phyloP scores from a whole-genome alignment of 1,140 invertebrate species.

The Plodia interpunctella region DNA sequence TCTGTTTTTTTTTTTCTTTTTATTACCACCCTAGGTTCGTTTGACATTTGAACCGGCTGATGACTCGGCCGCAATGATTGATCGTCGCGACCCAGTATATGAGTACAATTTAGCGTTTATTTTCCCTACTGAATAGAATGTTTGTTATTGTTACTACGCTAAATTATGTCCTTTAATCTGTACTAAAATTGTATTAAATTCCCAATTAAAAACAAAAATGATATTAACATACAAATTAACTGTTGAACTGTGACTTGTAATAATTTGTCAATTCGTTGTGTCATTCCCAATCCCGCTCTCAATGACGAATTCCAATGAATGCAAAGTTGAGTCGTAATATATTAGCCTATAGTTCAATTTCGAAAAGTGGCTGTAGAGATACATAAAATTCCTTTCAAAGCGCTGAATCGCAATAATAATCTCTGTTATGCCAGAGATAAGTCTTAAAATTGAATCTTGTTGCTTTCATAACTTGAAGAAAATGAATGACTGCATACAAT shows the following conservation, averaged over 20 bases:
- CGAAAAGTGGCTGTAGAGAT: constrained; percentile 21
- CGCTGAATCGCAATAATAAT: constrained; percentile 16
- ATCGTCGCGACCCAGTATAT: constrained; percentile 73
- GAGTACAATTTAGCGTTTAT: constrained; percentile 73
- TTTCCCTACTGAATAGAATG: constrained; percentile 48
- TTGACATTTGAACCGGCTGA: constrained; percentile 76
- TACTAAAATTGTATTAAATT: neutral
- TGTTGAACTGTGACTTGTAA: constrained; percentile 58
- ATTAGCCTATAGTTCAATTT: constrained; percentile 35
- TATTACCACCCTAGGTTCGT: constrained; percentile 73
- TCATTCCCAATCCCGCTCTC: constrained; percentile 54
- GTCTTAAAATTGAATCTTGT: constrained; percentile 26
- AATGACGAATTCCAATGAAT: constrained; percentile 21
- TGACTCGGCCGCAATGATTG: constrained; percentile 73
- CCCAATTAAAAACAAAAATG: constrained; percentile 28
- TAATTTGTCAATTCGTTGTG: constrained; percentile 67
- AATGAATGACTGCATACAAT: constrained; percentile 61
- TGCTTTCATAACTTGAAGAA: constrained; percentile 28
- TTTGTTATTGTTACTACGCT: constrained; percentile 50
- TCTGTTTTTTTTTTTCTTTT: constrained; percentile 65
- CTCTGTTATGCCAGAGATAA: constrained; percentile 24
- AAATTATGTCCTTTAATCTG: constrained; percentile 20
- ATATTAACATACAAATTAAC: constrained; percentile 65
- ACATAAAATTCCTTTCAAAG: constrained; percentile 15
- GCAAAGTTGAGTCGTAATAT: constrained; percentile 28